Evolutionary conservation across 2,797 vertebrate genomes (phyloP).

Genomic region (Valencia hispanica): DNA sequence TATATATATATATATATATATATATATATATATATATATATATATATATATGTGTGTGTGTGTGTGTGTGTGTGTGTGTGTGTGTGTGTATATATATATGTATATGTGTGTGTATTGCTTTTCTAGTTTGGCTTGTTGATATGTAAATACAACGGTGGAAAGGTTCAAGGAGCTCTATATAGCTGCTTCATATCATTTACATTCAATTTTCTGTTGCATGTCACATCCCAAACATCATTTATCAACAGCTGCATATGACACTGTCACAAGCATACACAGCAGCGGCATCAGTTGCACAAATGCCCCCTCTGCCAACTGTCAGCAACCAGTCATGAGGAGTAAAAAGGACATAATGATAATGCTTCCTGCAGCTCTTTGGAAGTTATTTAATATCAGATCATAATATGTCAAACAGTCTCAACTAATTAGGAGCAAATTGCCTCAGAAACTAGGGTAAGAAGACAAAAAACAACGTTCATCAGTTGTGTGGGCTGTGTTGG

Average conservation of each 20-base stretch:
- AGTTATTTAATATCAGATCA: constrained; percentile 38
- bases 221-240: constrained; percentile 44
- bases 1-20: too few species aligned
- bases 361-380: constrained; percentile 60
- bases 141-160: background rate
- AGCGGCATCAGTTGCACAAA: constrained; percentile 56
- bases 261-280: constrained; percentile 53
- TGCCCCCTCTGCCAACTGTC: constrained; percentile 66
- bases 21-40: too few species aligned
- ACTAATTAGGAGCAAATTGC: constrained; percentile 26
- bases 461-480: background rate
- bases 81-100: too few species aligned
- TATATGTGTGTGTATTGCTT: too few species aligned
- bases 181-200: constrained; percentile 29
- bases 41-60: too few species aligned
- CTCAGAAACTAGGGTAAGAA: background rate
- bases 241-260: constrained; percentile 44
- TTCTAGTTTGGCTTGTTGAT: background rate
- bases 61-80: too few species aligned
- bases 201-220: constrained; percentile 45
- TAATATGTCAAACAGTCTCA: constrained; percentile 40
- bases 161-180: constrained; percentile 26
- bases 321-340: constrained; percentile 46
- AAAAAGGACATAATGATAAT: constrained; percentile 23
- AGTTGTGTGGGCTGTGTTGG: background rate